Conservation (phyloP, 2,888 invertebrate genomes). For the Pediacus dermestoides region DNA sequence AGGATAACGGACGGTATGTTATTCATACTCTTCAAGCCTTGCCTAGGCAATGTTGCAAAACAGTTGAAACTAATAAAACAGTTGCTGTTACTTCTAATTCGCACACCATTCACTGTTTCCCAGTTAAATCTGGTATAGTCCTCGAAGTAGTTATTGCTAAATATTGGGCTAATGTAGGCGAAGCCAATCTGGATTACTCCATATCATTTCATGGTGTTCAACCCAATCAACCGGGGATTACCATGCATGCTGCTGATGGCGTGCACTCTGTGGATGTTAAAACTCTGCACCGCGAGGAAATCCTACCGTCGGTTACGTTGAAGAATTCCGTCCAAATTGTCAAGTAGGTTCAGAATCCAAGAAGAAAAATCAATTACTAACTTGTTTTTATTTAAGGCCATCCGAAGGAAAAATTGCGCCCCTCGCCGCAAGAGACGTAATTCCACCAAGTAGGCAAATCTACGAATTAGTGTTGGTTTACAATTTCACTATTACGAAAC, state of each 20-base stretch:
- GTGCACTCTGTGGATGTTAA: constrained; percentile 68
- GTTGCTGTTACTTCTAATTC: constrained; percentile 66
- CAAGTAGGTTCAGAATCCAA: constrained; percentile 48
- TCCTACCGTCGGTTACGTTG: constrained; percentile 69
- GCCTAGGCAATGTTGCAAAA: constrained; percentile 75
- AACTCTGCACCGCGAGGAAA: constrained; percentile 73
- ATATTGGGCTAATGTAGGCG: constrained; percentile 91
- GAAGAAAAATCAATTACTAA: no score
- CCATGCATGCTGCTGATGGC: constrained; percentile 74
- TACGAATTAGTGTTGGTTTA: constrained; percentile 88
- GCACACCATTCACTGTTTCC: constrained; percentile 68
- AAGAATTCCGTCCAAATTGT: constrained; percentile 72
- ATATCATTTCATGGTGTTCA: constrained; percentile 80
- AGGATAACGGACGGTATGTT: constrained; percentile 74
- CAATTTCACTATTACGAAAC: constrained; percentile 76
- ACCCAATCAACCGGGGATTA: constrained; percentile 61
- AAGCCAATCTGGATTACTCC: constrained; percentile 67
- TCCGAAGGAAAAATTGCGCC: constrained; percentile 76
- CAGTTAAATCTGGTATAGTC: constrained; percentile 72
- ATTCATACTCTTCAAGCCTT: constrained; percentile 85
- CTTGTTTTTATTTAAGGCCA: constrained; percentile 64
- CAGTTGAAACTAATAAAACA: constrained; percentile 75
- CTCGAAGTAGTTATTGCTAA: constrained; percentile 89
- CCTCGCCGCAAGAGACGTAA: constrained; percentile 75
- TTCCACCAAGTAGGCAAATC: constrained; percentile 85